These are phyloP conservation scores for Diadegma fenestrale DNA, from an alignment of 2,888 invertebrate genomes.

Conservation along the genomic window DNA sequence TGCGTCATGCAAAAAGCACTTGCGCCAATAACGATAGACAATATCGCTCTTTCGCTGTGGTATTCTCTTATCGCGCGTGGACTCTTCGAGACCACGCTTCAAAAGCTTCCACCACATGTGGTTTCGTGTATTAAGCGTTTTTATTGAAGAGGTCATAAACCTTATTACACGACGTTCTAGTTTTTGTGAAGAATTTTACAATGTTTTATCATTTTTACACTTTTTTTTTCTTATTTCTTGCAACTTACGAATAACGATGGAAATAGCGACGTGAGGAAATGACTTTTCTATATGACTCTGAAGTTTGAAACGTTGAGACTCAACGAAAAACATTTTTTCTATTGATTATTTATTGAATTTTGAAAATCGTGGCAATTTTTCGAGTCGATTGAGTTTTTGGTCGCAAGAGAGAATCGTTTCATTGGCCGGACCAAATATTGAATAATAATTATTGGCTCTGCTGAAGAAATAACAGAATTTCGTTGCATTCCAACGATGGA, in stretches of 20 bases:
- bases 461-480: too few relatives aligned
- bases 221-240: background rate
- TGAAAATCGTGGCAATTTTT: too few relatives aligned
- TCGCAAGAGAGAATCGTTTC: too few relatives aligned
- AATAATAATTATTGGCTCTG: too few relatives aligned
- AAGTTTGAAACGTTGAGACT: too few relatives aligned
- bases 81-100: constrained; percentile 44
- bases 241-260: background rate
- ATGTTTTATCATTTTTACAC: background rate
- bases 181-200: background rate
- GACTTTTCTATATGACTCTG: too few relatives aligned
- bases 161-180: constrained; percentile 48
- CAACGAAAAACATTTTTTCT: too few relatives aligned
- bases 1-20: constrained; percentile 65
- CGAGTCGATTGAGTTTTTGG: too few relatives aligned
- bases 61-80: constrained; percentile 63
- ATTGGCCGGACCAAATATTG: too few relatives aligned
- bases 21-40: constrained; percentile 69
- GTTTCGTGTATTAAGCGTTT: constrained; percentile 50
- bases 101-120: constrained; percentile 54
- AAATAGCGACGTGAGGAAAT: background rate
- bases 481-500: too few relatives aligned
- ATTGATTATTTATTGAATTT: too few relatives aligned
- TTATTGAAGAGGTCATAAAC: constrained; percentile 58
- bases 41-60: constrained; percentile 53